Conservation (phyloP, 2,888 invertebrate species). For the Spicauda simplicius region DNA sequence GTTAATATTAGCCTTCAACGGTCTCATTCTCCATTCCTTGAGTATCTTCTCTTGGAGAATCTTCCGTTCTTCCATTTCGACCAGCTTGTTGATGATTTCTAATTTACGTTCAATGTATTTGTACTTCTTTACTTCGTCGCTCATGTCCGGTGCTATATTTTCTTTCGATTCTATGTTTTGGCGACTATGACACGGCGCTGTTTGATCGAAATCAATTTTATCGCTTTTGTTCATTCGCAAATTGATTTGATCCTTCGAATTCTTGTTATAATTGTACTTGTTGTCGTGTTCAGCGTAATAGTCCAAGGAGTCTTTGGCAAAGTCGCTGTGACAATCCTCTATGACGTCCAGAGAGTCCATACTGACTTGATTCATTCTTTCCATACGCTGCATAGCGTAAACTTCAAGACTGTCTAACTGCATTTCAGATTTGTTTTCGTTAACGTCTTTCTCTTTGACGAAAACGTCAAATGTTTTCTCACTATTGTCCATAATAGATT, state of each 20-base stretch:
- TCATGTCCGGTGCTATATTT: conserved; percentile 67
- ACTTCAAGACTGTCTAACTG: conserved; percentile 87
- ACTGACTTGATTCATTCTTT: conserved; percentile 74
- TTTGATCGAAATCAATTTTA: conserved; percentile 56
- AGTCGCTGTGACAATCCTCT: conserved; percentile 66
- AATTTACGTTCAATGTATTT: conserved; percentile 89
- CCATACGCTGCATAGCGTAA: conserved; percentile 75
- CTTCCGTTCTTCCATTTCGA: conserved; percentile 88
- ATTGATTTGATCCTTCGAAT: conserved; percentile 66
- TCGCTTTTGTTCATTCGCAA: conserved; percentile 51
- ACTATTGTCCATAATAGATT: conserved; percentile 62
- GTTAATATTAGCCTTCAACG: conserved; percentile 85
- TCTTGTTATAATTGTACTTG: conserved; percentile 62
- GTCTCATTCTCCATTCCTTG: conserved; percentile 86
- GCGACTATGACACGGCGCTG: conserved; percentile 57
- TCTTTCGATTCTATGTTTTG: conserved; percentile 64
- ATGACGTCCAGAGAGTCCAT: conserved; percentile 81
- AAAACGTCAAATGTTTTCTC: conserved; percentile 86
- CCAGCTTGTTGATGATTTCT: conserved; percentile 88
- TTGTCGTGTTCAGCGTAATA: conserved; percentile 77
- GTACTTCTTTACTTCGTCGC: conserved; percentile 86
- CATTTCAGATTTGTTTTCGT: conserved; percentile 85
- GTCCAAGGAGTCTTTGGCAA: conserved; percentile 79
- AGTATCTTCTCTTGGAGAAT: conserved; percentile 86
- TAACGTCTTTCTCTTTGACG: conserved; percentile 85